These are phyloP conservation scores for Yponomeuta evonymella DNA, from an alignment of 2,888 invertebrate genomes.

Conservation along the genomic window DNA sequence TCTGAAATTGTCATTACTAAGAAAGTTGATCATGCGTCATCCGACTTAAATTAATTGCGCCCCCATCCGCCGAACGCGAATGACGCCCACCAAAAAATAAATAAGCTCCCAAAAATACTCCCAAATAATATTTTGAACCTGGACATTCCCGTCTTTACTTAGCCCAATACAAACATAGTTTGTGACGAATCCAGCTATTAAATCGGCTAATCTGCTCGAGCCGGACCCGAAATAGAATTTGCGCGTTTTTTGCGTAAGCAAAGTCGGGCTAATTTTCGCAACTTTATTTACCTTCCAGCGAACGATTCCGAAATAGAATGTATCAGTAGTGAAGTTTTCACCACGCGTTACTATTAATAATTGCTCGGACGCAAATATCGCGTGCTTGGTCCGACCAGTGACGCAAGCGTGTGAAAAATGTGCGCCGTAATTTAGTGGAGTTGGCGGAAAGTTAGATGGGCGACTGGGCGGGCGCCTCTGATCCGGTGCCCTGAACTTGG, in stretches of 20 bases:
- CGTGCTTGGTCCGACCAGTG: conserved; percentile 61
- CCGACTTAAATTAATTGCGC: conserved; percentile 60
- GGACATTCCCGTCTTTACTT: conserved; percentile 52
- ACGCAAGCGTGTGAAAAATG: conserved; percentile 71
- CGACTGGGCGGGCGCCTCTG: conserved; percentile 46
- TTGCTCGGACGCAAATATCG: conserved; percentile 67
- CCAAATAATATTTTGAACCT: conserved; percentile 48
- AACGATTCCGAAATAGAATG: conserved; percentile 63
- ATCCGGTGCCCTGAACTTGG: conserved; percentile 30
- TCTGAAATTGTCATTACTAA: conserved; percentile 36
- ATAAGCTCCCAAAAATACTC: conserved; percentile 59
- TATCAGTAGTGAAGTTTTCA: conserved; percentile 64
- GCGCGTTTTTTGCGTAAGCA: conserved; percentile 45
- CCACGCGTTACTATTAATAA: conserved; percentile 67
- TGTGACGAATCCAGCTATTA: conserved; percentile 62
- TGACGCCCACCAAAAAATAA: conserved; percentile 57
- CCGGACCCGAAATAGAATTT: conserved; percentile 48
- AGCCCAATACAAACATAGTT: conserved; percentile 61
- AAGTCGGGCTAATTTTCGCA: conserved; percentile 57
- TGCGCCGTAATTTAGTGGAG: conserved; percentile 62
- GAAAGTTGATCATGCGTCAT: conserved; percentile 63
- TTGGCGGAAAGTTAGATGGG: conserved; percentile 53
- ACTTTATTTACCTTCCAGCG: conserved; percentile 67
- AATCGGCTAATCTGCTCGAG: conserved; percentile 36
- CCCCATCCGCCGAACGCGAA: conserved; percentile 59